Base-by-base conservation (phyloP, 2,888 invertebrate genomes). In the Ectemnius lituratus region DNA sequence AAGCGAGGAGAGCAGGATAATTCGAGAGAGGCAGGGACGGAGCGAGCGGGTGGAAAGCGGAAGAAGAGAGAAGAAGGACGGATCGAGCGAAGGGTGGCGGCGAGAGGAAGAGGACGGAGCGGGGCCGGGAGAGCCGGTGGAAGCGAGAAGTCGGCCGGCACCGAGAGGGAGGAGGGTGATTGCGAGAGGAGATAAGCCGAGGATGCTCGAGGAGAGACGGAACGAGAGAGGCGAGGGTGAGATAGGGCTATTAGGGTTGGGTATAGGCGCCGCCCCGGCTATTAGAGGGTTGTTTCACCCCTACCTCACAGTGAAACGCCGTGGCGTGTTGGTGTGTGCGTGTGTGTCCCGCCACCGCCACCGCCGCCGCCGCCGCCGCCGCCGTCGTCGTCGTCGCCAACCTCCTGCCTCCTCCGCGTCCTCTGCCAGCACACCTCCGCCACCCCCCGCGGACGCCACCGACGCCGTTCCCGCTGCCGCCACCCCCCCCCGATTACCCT, bases 211-310 rank as follows among this genome's bases (percentile, higher is more conserved):
- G 79, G 80, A 80, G 82, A 77, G 83, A 79, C 76, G 82, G 71
- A 78, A 81, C 80, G 75, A 62, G 71, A 79, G 82, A 81, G 82
- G 81, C 83, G 83, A 86, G 88, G 88, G 87, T 84, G 88, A 89
- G 88, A 89, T 89, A 89, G 89, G 89, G 89, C 90, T 90, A 90
- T 90, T 89, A 90, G 90, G 88, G 88, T 85, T 89, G 90, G 89
- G 85, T 88, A 85, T 87, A 90, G 89, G 90, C 90, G 89, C 89
- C 90, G 90, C 90, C 90, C 90, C 87, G 86, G 87, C 90, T 90
- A 90, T 90, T 90, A 89, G 90, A 89, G 90, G 90, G 89, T 89
- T 90, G 90, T 90, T 90, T 88, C 87, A 86, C 84, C 84, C 86
- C 85, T 80, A 75, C 78, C 72, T 70, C 71, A 73, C 70, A 73